Base-by-base conservation (phyloP, 2,113 vertebrate genomes). In the Chrysochloris asiatica region DNA sequence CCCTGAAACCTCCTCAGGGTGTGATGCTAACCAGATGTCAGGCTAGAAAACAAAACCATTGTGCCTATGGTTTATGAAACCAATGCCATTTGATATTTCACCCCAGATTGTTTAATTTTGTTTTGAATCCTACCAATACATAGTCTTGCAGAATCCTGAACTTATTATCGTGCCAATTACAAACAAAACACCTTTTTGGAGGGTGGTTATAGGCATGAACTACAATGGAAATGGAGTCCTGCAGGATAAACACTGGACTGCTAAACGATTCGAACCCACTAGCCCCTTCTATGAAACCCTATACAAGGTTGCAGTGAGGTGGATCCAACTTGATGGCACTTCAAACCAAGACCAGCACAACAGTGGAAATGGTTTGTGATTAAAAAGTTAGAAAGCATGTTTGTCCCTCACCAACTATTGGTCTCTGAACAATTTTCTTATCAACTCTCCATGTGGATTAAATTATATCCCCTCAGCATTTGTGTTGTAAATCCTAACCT, bases 71-170 rank as follows among this genome's bases (percentile, higher is more conserved):
- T n/a, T 94, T 67, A 45, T 36, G 8, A 56, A 93, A 65, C 26
- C 50, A 50, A n/a, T 2, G 36, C 30, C 28, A 3, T n/a, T 67
- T 36, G 65, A 73, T 69, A 7, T 38, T 80, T 67, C 77, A 59
- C 86, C 73, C 26, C 2, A 50, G 43, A 30, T 50, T 24, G 26
- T 54, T 61, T 43, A 3, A 61, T 94, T 79, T 71, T 61, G 43
- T 69, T 92, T 76, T 43, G 36, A 71, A 63, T 76, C 50, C 56
- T 80, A 80, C 65, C 78, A 80, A 56, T 43, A 47, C 50, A 92
- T 19, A 48, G 24, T 69, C n/a, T 38, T 85, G 3, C 30, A 76
- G 75, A 86, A 79, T 91, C 33, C 12, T 81, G 50, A 72, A 80
- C 61, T 82, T 41, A 5, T 54, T 65, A 38, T 21, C 79, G 13